Percentiles rank a stretch among this genome's conserved stretches.
These are phyloP conservation scores for Dendrocincla fuliginosa DNA, from an alignment of 2,797 vertebrate species.

Conservation along the genomic window DNA sequence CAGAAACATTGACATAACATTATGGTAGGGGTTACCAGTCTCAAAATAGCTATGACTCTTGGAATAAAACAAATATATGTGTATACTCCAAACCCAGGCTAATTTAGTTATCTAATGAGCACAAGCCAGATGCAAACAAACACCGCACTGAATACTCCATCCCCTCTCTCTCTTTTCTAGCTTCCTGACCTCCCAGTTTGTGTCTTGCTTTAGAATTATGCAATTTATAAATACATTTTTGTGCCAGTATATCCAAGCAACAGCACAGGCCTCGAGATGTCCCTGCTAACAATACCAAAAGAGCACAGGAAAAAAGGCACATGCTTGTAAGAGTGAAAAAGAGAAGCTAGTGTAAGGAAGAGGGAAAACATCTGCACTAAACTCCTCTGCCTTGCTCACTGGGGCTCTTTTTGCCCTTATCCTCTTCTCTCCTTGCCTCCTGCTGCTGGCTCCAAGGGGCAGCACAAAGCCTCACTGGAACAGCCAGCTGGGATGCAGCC, in stretches of 20 bases:
- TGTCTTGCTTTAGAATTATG: background rate
- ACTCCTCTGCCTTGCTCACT: background rate
- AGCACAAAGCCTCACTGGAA: background rate
- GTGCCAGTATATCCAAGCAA: background rate
- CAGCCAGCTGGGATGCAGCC: background rate
- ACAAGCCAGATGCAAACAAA: background rate
- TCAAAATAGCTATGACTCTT: background rate
- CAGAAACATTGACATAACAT: background rate
- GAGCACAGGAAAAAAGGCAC: background rate
- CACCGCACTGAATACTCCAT: background rate
- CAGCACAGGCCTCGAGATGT: background rate
- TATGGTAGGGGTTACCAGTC: background rate
- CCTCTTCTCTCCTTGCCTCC: background rate
- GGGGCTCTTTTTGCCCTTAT: background rate
- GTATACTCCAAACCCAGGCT: background rate
- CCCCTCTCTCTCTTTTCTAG: background rate
- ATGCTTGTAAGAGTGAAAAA: background rate
- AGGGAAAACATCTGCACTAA: background rate
- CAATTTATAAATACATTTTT: background rate
- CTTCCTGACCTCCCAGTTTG: background rate
- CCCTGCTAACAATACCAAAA: background rate
- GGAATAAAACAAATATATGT: background rate
- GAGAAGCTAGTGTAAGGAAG: background rate
- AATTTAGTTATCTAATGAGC: background rate
- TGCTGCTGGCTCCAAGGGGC: background rate